phyloP scores from a whole-genome alignment of 2,113 vertebrate species.

The Aix galericulata region DNA sequence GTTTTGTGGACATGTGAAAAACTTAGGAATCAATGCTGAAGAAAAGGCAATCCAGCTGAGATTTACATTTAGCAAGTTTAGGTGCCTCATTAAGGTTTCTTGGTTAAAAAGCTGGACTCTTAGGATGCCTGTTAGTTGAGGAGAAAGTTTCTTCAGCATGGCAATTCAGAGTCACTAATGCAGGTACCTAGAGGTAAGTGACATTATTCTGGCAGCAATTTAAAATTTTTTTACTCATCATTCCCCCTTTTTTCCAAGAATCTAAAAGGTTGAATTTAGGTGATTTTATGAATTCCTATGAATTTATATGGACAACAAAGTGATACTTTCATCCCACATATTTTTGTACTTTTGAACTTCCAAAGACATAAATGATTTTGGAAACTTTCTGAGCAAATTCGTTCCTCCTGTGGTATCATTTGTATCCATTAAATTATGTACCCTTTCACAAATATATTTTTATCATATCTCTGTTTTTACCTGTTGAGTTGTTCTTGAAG shows the following conservation, averaged over 20 bases:
- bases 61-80: background rate
- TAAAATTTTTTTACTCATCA: background rate
- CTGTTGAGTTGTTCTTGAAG: constrained; percentile 97
- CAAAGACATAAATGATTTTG: background rate
- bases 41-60: background rate
- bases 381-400: background rate
- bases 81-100: background rate
- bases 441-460: background rate
- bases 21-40: background rate
- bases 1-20: background rate
- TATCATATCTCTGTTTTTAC: constrained; percentile 68
- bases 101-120: background rate
- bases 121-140: background rate
- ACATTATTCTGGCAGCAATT: background rate
- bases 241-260: background rate
- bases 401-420: background rate
- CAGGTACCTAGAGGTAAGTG: background rate
- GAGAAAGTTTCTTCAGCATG: background rate
- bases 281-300: background rate
- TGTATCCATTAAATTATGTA: background rate
- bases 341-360: background rate
- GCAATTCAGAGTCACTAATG: background rate
- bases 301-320: background rate
- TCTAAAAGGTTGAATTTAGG: background rate
- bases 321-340: background rate